Percentiles rank a stretch among this genome's conserved stretches.
phyloP scores from a whole-genome alignment of 2,797 vertebrate genomes.

The Gymnoscopelus braueri region DNA sequence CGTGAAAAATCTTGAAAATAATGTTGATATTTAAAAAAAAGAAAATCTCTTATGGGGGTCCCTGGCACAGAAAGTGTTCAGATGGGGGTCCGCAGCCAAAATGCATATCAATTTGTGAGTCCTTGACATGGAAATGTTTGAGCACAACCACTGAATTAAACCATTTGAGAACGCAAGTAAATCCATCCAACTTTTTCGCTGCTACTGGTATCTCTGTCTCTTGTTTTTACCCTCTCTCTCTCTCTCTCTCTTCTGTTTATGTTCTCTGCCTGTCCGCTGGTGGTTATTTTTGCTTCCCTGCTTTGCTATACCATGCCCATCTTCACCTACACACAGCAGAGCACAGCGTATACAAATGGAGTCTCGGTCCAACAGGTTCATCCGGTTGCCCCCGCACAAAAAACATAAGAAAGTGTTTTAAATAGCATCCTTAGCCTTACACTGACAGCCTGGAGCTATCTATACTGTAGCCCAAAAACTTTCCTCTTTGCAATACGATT shows the following conservation, averaged over 20 bases:
- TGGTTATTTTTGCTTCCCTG: constrained; percentile 34
- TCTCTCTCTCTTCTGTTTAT: constrained; percentile 11
- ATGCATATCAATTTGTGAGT: too few species aligned
- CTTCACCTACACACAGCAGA: constrained; percentile 30
- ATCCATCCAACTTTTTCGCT: constrained; percentile 20
- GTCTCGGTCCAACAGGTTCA: constrained; percentile 23
- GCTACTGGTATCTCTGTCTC: constrained; percentile 31
- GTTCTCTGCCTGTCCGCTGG: constrained; percentile 4
- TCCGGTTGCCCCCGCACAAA: constrained; percentile 22
- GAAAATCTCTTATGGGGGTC: too few species aligned
- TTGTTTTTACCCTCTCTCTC: constrained; percentile 19
- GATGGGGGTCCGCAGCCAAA: too few species aligned
- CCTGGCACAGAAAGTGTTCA: too few species aligned
- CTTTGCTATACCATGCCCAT: constrained; percentile 27
- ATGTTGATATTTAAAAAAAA: too few species aligned
- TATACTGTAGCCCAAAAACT: constrained; percentile 16
- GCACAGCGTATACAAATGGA: constrained; percentile 47
- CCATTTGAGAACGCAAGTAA: too few species aligned
- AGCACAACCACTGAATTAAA: too few species aligned
- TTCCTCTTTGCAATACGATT: constrained; percentile 40
- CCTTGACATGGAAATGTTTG: too few species aligned
- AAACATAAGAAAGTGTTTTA: constrained; percentile 38
- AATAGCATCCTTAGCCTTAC: constrained; percentile 39
- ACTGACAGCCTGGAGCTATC: constrained; percentile 45
- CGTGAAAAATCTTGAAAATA: too few species aligned